Conservation (phyloP, 2,888 invertebrate species). For the Sicus ferrugineus region DNA sequence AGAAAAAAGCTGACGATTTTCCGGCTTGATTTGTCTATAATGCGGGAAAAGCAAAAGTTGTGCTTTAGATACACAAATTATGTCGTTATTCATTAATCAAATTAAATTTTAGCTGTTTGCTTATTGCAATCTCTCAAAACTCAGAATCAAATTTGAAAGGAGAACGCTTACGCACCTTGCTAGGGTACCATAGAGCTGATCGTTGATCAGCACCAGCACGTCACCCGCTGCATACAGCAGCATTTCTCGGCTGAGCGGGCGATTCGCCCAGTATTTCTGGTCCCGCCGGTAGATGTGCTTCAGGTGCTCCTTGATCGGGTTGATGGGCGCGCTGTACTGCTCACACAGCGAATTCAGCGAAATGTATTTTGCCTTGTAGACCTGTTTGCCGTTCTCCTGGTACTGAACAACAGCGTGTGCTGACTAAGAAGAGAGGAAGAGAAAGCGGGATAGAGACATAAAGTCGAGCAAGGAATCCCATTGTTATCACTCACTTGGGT, state of each 20-base stretch:
- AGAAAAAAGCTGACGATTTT: constrained; percentile 76
- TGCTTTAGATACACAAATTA: background rate
- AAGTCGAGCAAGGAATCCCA: background rate
- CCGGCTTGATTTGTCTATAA: constrained; percentile 72
- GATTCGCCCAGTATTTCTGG: constrained; percentile 87
- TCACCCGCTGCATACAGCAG: constrained; percentile 90
- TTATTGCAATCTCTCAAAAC: too few relatives aligned
- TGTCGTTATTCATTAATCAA: too few relatives aligned
- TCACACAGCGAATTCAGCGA: constrained; percentile 92
- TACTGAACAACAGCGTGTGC: constrained; percentile 91
- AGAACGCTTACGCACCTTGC: constrained; percentile 68
- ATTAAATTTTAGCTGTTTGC: too few relatives aligned
- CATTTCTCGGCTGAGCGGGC: constrained; percentile 91
- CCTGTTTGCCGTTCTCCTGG: constrained; percentile 88
- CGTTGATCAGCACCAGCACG: constrained; percentile 85
- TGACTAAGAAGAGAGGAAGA: constrained; percentile 66
- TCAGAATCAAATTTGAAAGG: too few relatives aligned
- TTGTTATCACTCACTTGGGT: constrained; percentile 73
- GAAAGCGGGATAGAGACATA: background rate
- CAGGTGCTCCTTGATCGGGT: constrained; percentile 89
- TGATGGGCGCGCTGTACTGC: constrained; percentile 84
- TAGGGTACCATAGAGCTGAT: constrained; percentile 81
- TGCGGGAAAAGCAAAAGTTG: background rate
- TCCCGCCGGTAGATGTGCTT: constrained; percentile 86
- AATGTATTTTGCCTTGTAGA: constrained; percentile 93